Percentiles rank a stretch among this genome's conserved stretches.
These are phyloP conservation scores for Sorex araneus DNA, from an alignment of 2,113 vertebrate genomes.

Conservation along the genomic window DNA sequence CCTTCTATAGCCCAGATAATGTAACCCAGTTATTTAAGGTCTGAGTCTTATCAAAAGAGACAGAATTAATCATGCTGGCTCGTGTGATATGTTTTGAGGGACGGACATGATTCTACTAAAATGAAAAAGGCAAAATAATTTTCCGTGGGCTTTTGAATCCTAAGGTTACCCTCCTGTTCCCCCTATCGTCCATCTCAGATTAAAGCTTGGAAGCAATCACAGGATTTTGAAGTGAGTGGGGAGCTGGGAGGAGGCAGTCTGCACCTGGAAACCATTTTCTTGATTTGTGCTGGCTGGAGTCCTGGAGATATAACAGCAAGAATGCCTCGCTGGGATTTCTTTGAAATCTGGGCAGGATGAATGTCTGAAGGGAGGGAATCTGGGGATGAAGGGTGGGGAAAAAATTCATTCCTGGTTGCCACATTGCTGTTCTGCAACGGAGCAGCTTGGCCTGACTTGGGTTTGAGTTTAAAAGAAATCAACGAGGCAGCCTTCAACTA, in stretches of 20 bases:
- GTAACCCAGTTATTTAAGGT: constrained; percentile 52
- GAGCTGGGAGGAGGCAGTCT: not conserved
- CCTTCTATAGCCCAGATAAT: constrained; percentile 68
- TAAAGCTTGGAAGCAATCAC: constrained; percentile 64
- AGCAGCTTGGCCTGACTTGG: constrained; percentile 57
- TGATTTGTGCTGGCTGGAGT: constrained; percentile 82
- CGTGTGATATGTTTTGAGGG: constrained; percentile 69
- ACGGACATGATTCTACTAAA: constrained; percentile 66
- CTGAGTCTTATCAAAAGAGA: constrained; percentile 78
- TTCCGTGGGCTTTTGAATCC: constrained; percentile 70
- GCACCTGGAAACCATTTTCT: constrained; percentile 86
- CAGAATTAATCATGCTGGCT: constrained; percentile 76
- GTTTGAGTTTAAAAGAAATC: constrained; percentile 75
- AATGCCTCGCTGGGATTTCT: constrained; percentile 77
- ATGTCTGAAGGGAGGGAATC: constrained; percentile 54
- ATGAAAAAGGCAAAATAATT: constrained; percentile 78
- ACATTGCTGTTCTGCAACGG: constrained; percentile 54
- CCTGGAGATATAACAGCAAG: constrained; percentile 78
- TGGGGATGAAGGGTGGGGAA: constrained; percentile 26
- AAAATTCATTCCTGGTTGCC: constrained; percentile 69
- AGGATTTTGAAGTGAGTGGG: constrained; percentile 61
- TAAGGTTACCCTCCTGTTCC: constrained; percentile 70
- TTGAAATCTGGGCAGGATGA: constrained; percentile 82
- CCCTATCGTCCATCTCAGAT: constrained; percentile 63
- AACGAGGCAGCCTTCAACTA: constrained; percentile 66